phyloP scores from a whole-genome alignment of 2,888 invertebrate genomes.

The Uloborus plumipes region DNA sequence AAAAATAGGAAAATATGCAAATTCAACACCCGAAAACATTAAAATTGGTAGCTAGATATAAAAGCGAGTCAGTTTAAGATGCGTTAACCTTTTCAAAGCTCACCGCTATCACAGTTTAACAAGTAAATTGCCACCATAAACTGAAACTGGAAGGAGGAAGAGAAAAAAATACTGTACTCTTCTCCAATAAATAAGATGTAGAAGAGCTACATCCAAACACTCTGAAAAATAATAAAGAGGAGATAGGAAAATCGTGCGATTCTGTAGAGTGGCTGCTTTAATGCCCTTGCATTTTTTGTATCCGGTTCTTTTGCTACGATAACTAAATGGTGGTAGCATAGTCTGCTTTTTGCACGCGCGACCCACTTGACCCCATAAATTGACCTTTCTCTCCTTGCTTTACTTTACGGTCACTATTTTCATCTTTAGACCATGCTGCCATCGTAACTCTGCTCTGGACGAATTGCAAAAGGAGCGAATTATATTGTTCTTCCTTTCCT shows the following conservation, averaged over 20 bases:
- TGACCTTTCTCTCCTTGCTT: neutral
- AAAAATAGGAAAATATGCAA: too few species aligned
- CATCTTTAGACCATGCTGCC: too few species aligned
- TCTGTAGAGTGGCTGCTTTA: neutral
- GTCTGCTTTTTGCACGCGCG: neutral
- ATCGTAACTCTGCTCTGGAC: too few species aligned
- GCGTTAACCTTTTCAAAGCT: too few species aligned
- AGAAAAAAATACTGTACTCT: neutral
- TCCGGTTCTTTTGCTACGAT: conserved; percentile 8
- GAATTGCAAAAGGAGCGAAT: too few species aligned
- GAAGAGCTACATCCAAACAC: neutral
- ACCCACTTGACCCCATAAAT: conserved; percentile 5
- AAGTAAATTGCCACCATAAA: conserved; percentile 21
- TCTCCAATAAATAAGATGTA: conserved; percentile 29
- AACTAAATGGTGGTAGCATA: too few species aligned
- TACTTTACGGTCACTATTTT: neutral
- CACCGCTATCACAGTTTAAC: conserved; percentile 5
- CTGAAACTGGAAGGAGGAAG: neutral
- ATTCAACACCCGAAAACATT: too few species aligned
- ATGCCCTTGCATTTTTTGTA: conserved; percentile 3
- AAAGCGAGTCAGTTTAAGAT: too few species aligned
- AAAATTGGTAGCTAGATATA: too few species aligned
- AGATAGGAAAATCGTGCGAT: conserved; percentile 1
- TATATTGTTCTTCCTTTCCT: too few species aligned
- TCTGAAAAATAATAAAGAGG: conserved; percentile 1